Evolutionary conservation across 2,797 vertebrate species (phyloP), one percentile per base, ranked within the genome.

Genomic region (Crypturellus tataupa): DNA sequence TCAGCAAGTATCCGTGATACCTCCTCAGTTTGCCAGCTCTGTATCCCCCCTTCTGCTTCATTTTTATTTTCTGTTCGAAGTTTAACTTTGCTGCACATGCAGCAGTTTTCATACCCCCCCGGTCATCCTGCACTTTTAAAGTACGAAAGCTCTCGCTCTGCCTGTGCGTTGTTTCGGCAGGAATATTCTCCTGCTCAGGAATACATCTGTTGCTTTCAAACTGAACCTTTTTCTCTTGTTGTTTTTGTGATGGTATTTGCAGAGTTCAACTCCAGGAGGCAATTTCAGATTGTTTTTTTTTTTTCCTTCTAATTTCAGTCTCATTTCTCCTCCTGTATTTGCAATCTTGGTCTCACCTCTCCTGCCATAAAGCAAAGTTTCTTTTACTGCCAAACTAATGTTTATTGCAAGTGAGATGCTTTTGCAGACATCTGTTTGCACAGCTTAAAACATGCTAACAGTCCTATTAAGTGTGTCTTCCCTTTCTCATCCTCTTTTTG

Each of bases 191-290:
- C 82, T 82, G 47, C 63, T 93, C 65, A 63, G 75, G 72, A 86
- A 67, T 93, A 86, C 95, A 89, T 93, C 91, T 96, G 94, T 95
- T 96, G 89, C 94, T 97, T 96, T 76, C 87, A 85, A 85, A 76
- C 70, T 51, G 71, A 93, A 89, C 80, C n/a, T 81, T 70, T 93
- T 92, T n/a, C 65, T 3, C 9, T 89, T 56, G n/a, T 63, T 91
- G 62, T 91, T 93, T 93, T 91, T 94, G 78, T 92, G 67, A 27
- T 82, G 79, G 58, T 80, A 84, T 90, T 93, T 95, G 40, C 75
- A 86, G 77, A 69, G 31, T 89, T 95, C 76, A 88, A 33, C 24
- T 83, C 76, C 33, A 84, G 84, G 68, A 94, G 71, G 23, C 47
- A 68, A 3, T 90, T 93, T 91, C 39, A 63, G 39, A 4, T n/a